Evolutionary conservation across 2,888 invertebrate species (phyloP).

Genomic region (Melanargia galathea): DNA sequence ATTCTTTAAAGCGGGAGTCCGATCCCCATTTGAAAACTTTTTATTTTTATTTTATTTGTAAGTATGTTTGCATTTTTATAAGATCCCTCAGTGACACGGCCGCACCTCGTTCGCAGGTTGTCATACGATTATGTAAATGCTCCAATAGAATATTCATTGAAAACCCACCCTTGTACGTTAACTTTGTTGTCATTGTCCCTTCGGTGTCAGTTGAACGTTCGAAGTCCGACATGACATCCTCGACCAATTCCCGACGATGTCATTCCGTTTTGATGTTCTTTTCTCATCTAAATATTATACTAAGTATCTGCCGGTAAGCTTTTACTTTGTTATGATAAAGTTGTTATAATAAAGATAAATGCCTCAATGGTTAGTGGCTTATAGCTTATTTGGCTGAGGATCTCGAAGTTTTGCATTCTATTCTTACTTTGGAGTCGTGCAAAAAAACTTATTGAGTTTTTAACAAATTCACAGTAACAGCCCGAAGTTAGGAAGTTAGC

Average conservation of each 20-base stretch:
- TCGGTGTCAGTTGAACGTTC: slow-evolving; percentile 6
- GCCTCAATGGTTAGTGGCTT: no score
- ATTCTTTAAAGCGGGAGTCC: background rate
- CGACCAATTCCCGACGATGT: slow-evolving; percentile 11
- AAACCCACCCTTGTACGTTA: slow-evolving; percentile 56
- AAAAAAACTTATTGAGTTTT: no score
- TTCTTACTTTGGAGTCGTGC: no score
- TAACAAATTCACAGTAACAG: no score
- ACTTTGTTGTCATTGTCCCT: slow-evolving; percentile 30
- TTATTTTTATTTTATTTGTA: slow-evolving; percentile 50
- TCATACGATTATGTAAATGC: slow-evolving; percentile 67
- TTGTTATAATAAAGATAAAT: no score
- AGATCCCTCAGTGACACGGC: slow-evolving; percentile 55
- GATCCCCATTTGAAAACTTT: slow-evolving; percentile 43
- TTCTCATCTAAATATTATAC: background rate
- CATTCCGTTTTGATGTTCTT: slow-evolving; percentile 13
- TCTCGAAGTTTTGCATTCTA: no score
- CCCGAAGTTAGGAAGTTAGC: no score
- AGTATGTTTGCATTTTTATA: slow-evolving; percentile 63
- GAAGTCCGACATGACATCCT: slow-evolving; percentile 15
- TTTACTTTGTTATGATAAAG: background rate
- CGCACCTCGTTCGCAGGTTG: slow-evolving; percentile 68
- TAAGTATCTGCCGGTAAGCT: background rate
- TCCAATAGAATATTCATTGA: slow-evolving; percentile 66
- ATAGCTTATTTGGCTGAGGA: no score